Percentiles rank a stretch among this genome's conserved stretches.
Conservation (phyloP, 2,113 vertebrate species). For the Furnarius figulus region DNA sequence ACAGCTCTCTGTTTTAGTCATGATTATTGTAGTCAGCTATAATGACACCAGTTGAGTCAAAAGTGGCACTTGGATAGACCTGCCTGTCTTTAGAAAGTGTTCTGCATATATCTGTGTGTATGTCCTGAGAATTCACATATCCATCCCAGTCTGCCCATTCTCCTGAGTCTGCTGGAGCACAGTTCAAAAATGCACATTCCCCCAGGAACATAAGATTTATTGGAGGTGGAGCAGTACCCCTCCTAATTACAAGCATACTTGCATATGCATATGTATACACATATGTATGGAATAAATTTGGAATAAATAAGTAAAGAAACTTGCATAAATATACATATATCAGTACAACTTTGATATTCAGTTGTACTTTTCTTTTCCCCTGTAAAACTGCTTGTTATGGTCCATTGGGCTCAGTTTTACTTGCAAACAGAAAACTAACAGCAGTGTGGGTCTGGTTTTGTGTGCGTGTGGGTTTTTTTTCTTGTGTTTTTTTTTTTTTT, state of each 20-base stretch:
- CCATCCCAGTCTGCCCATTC: neutral
- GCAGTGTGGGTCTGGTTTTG: neutral
- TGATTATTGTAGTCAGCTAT: neutral
- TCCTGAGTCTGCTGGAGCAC: neutral
- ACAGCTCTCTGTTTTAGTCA: neutral
- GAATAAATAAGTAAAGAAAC: neutral
- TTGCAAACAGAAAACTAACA: neutral
- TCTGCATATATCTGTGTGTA: neutral
- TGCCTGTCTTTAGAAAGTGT: neutral
- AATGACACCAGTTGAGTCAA: neutral
- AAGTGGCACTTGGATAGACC: neutral
- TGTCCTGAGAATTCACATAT: neutral
- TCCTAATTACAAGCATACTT: neutral
- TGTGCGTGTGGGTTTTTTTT: no score
- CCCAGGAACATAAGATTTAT: neutral
- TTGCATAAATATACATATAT: neutral
- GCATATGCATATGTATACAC: neutral
- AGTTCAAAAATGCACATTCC: neutral
- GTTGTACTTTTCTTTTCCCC: neutral
- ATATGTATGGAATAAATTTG: neutral
- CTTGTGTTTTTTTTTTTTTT: neutral
- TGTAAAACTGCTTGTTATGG: neutral
- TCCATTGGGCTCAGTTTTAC: neutral
- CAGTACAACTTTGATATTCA: neutral
- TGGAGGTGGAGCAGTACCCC: neutral